phyloP scores from a whole-genome alignment of 2,888 invertebrate genomes.

The Drosophila demipolita region DNA sequence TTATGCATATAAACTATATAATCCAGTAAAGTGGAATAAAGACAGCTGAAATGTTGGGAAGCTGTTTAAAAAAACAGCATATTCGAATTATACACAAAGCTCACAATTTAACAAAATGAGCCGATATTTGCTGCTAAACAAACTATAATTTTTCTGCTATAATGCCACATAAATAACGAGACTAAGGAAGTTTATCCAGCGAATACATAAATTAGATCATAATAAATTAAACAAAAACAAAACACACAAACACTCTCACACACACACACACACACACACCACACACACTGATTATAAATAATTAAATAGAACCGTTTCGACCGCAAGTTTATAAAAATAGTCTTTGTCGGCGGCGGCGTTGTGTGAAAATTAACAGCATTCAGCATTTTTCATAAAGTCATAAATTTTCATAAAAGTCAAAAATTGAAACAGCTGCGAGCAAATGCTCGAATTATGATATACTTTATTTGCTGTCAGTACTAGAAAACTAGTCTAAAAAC shows the following conservation, averaged over 20 bases:
- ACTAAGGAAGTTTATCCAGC: conserved; percentile 40
- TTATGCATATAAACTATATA: conserved; percentile 38
- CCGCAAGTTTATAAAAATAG: conserved; percentile 65
- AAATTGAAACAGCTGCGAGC: conserved; percentile 56
- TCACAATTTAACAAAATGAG: conserved; percentile 53
- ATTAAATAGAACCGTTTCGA: conserved; percentile 45
- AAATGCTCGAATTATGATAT: conserved; percentile 3
- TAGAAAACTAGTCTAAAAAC: not conserved
- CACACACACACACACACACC: too few species aligned
- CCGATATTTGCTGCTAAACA: conserved; percentile 26
- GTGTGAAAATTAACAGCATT: conserved; percentile 64
- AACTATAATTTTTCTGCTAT: conserved; percentile 22
- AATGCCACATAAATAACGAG: conserved; percentile 32
- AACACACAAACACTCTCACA: not conserved
- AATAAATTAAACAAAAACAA: conserved; percentile 53
- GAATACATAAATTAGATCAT: conserved; percentile 70
- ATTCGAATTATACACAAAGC: conserved; percentile 26
- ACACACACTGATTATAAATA: not conserved
- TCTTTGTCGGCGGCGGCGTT: conserved; percentile 41
- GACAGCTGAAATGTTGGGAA: conserved; percentile 26
- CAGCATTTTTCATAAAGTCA: conserved; percentile 50
- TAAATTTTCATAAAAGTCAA: conserved; percentile 61
- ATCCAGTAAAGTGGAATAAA: conserved; percentile 44
- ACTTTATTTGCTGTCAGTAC: conserved; percentile 15
- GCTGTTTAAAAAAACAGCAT: conserved; percentile 32